Conservation (phyloP, 2,888 invertebrate species). For the Nasonovia ribisnigri region DNA sequence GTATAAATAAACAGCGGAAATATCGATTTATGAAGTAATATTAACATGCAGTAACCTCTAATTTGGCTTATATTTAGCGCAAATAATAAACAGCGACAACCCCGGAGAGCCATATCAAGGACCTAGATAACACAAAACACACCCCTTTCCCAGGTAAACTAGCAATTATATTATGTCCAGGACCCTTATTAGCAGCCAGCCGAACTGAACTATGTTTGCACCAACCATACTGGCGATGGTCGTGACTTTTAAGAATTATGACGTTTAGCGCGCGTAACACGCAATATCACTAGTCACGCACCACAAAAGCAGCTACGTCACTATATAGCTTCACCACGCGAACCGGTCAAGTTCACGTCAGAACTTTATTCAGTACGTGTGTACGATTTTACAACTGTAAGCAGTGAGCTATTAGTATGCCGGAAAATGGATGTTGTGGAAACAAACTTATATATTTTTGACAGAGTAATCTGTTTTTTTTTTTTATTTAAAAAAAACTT, state of each 20-base stretch:
- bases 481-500: not conserved
- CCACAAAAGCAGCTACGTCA: not conserved
- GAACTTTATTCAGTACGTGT: not conserved
- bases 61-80: not conserved
- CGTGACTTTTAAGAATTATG: conserved; percentile 50
- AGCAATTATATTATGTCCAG: conserved; percentile 49
- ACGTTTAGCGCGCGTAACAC: conserved; percentile 44
- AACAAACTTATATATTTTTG: not conserved
- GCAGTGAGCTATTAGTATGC: not conserved
- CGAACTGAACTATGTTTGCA: not conserved
- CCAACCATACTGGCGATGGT: not conserved
- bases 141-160: conserved; percentile 12
- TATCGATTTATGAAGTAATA: conserved; percentile 24
- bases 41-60: not conserved
- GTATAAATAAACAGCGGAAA: not conserved
- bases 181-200: conserved; percentile 48
- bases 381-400: not conserved
- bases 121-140: not conserved
- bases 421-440: not conserved
- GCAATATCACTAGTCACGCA: conserved; percentile 47
- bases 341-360: not conserved
- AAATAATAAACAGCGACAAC: conserved; percentile 15
- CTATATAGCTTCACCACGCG: too few relatives aligned
- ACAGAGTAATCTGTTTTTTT: not conserved
- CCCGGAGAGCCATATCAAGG: not conserved